These are phyloP conservation scores for Cheilosia scutellata DNA, from an alignment of 2,888 invertebrate species.

Conservation along the genomic window DNA sequence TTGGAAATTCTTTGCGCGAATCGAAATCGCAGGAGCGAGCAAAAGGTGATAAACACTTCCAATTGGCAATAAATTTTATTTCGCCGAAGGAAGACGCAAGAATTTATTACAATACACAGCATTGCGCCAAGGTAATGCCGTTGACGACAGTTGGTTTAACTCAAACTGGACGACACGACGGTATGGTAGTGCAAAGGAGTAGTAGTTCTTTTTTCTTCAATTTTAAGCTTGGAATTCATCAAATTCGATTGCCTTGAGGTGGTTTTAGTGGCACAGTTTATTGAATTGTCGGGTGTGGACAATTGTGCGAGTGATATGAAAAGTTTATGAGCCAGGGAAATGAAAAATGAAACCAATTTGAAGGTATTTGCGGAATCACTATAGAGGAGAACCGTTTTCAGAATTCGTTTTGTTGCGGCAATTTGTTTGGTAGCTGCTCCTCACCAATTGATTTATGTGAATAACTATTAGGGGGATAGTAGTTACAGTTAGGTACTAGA, in stretches of 20 bases:
- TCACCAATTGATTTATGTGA: constrained; percentile 1
- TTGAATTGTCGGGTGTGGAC: constrained; percentile 63
- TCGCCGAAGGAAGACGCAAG: constrained; percentile 55
- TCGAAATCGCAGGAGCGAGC: constrained; percentile 61
- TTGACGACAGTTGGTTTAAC: constrained; percentile 47
- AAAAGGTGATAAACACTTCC: constrained; percentile 76
- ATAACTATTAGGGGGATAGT: neutral
- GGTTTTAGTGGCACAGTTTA: constrained; percentile 32
- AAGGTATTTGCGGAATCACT: constrained; percentile 58
- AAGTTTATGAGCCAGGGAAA: constrained; percentile 68
- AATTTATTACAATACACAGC: constrained; percentile 52
- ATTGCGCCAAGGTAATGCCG: constrained; percentile 47
- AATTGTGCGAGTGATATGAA: constrained; percentile 68
- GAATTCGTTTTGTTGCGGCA: constrained; percentile 3
- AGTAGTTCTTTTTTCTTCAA: constrained; percentile 44
- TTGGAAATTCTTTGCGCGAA: constrained; percentile 50
- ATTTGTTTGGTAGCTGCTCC: constrained; percentile 8
- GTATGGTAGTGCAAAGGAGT: constrained; percentile 1
- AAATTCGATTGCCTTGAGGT: constrained; percentile 58
- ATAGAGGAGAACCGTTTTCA: constrained; percentile 8
- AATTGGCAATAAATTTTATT: constrained; percentile 75
- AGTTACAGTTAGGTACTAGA: neutral
- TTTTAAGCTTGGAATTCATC: constrained; percentile 67
- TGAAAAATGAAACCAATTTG: constrained; percentile 70
- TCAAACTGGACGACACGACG: constrained; percentile 13